Conservation (phyloP, 2,888 invertebrate genomes). For the Agonum fuliginosum region DNA sequence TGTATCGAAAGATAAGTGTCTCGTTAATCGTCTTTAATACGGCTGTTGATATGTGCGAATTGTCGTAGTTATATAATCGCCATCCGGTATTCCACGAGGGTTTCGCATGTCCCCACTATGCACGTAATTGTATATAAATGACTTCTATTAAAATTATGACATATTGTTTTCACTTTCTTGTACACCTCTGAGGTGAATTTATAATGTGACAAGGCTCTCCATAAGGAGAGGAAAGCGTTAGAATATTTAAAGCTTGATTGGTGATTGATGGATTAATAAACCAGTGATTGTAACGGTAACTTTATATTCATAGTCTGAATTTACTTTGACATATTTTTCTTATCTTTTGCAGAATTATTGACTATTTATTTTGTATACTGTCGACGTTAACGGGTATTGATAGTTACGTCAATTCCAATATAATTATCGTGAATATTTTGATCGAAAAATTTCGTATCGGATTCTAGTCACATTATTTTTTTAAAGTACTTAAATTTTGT, state of each 20-base stretch:
- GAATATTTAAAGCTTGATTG: background rate
- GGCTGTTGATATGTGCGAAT: conserved; percentile 25
- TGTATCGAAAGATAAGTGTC: background rate
- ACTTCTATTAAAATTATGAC: conserved; percentile 29
- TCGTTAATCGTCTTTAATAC: conserved; percentile 10
- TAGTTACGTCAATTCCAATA: too few species aligned
- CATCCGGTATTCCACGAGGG: background rate
- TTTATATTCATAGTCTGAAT: too few species aligned
- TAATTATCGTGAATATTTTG: too few species aligned
- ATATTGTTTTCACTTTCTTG: conserved; percentile 56
- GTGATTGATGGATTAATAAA: background rate
- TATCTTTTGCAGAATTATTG: too few species aligned
- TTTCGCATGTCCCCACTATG: background rate
- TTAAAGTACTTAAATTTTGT: too few species aligned
- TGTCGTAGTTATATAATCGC: conserved; percentile 20
- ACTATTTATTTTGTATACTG: too few species aligned
- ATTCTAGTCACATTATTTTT: too few species aligned
- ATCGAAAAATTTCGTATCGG: too few species aligned
- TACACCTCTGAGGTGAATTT: background rate
- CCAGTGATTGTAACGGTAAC: too few species aligned
- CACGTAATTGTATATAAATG: conserved; percentile 39
- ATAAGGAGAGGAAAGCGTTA: conserved; percentile 21
- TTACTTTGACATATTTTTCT: too few species aligned
- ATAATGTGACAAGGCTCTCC: background rate
- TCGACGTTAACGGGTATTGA: too few species aligned